Conservation (phyloP, 2,113 vertebrate genomes). For the Perca fluviatilis region DNA sequence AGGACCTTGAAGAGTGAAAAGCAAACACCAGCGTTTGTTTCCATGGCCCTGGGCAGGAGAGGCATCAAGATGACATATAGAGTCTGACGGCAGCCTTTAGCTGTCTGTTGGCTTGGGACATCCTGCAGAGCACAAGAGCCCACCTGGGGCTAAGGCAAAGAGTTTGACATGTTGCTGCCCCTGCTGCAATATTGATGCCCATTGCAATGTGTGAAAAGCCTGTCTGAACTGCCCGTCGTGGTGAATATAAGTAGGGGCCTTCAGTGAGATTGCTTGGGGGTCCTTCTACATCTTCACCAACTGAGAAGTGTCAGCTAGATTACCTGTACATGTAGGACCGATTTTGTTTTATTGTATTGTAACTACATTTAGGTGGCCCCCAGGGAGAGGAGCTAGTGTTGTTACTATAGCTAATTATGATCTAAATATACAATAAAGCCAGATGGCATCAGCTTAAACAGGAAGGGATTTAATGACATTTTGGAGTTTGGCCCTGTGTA, state of each 20-base stretch:
- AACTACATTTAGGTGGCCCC: neutral
- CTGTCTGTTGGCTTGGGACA: constrained; percentile 45
- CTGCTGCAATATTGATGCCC: constrained; percentile 57
- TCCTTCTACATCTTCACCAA: constrained; percentile 4
- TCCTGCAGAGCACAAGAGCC: constrained; percentile 41
- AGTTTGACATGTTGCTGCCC: constrained; percentile 51
- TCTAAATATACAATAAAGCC: neutral
- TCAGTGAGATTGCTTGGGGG: neutral
- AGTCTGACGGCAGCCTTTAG: constrained; percentile 57
- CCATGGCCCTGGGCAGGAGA: constrained; percentile 42
- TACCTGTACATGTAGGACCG: neutral
- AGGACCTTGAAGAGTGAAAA: constrained; percentile 73
- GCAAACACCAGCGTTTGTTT: constrained; percentile 36
- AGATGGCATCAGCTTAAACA: neutral
- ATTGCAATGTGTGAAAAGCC: constrained; percentile 51
- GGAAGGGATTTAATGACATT: constrained; percentile 7
- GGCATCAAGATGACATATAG: constrained; percentile 46
- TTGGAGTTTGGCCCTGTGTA: neutral
- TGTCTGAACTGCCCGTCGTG: constrained; percentile 12
- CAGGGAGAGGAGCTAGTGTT: neutral
- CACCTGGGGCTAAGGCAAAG: constrained; percentile 42
- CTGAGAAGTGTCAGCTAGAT: neutral
- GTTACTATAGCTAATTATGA: neutral
- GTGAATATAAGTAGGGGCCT: neutral
- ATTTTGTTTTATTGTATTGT: constrained; percentile 1